Base-by-base conservation (phyloP, 2,797 vertebrate genomes). In the Denticeps clupeoides region DNA sequence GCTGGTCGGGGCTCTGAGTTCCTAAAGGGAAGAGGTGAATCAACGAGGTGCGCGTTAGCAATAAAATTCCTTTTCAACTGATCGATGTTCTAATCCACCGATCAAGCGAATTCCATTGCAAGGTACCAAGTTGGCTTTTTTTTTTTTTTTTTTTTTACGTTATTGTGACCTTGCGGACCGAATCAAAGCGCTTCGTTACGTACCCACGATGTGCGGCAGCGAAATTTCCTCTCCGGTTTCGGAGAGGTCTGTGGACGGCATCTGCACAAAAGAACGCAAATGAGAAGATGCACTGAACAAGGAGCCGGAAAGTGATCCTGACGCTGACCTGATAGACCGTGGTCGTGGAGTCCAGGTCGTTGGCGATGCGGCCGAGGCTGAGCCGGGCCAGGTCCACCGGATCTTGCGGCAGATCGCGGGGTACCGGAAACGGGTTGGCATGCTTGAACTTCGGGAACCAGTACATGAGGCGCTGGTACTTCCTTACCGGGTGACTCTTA, bases 371-470 rank as follows among this genome's bases (percentile, higher is more conserved):
- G 1, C 50, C 59, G 51, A 95, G 78, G 48, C 82, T 79, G 59
- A 89, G 49, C 18, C 58, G 73, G 1, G 90, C 73, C 33, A 92
- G 59, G 42, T 88, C 86, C 40, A 92, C 63, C 0, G 85, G 84
- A 59, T 92, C 88, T 12, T 55, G 61, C 0, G 85, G 79, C 25
- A 91, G 79, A 16, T 75, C 56, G 0, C 33, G 42, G 1, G 89
- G 87, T 16, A 90, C 1, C 0, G 87, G 88, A 65, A 79, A 87
- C 0, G 90, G 91, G 67, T 89, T 89, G 16, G 52, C 0, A 13
- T 93, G 69, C 56, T 80, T 87, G 72, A 93, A 91, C 45, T 63
- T 84, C 3, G 88, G 85, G 55, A 93, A 81, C 90, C 91, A 93
- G 63, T 91, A 89, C 75, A 84, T 75, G 49, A 93, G 51, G 6